Percentiles rank a stretch among this genome's conserved stretches.
Conservation (phyloP, 2,888 invertebrate genomes). For the Gerris lacustris region DNA sequence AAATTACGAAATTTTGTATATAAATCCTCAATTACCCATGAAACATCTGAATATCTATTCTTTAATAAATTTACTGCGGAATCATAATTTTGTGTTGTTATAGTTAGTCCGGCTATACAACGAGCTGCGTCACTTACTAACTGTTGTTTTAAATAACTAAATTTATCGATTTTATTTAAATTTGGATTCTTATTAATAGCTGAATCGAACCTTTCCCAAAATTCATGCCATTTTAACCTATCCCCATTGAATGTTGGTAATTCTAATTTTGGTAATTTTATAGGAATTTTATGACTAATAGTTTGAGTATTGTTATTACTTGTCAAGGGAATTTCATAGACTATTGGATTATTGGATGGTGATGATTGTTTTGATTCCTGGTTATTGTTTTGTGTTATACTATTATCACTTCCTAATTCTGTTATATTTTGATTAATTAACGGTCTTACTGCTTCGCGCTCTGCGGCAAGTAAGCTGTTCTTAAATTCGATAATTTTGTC, state of each 20-base stretch:
- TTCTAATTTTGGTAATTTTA: conserved; percentile 1
- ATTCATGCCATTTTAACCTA: conserved; percentile 1
- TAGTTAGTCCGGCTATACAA: background rate
- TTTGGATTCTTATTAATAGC: background rate
- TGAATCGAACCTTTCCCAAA: background rate
- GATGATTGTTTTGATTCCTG: too few species aligned
- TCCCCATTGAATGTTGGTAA: background rate
- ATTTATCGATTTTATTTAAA: background rate
- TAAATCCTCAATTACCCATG: background rate
- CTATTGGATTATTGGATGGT: too few species aligned
- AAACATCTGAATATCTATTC: background rate
- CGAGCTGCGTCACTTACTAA: background rate
- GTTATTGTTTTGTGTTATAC: too few species aligned
- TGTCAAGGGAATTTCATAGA: too few species aligned
- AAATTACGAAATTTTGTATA: background rate
- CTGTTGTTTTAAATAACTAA: background rate
- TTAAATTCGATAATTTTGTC: background rate
- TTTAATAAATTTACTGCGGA: background rate
- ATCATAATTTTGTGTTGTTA: background rate
- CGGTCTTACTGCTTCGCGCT: background rate
- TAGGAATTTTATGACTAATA: background rate
- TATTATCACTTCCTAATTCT: background rate
- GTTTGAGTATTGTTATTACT: too few species aligned
- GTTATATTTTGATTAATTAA: too few species aligned
- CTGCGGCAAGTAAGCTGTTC: background rate